Evolutionary conservation across 1,140 invertebrate genomes (phyloP), one percentile per base, ranked within the genome.

Genomic region (Dendrolimus punctatus): DNA sequence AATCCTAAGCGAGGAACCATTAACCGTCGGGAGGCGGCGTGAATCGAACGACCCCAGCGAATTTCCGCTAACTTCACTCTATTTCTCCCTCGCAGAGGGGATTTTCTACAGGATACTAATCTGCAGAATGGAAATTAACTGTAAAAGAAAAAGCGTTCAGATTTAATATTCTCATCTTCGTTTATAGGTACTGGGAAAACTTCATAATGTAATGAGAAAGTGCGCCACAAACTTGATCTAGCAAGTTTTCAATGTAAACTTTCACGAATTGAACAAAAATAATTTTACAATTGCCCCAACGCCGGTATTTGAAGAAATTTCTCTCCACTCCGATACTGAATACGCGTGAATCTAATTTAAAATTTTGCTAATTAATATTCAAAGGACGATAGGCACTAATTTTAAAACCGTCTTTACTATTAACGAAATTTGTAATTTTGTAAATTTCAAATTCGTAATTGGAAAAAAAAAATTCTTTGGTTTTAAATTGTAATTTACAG

Each of bases 71-170:
- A 43, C 47, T 10, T 60, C 55, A 55, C 53, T 54, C 55, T 55
- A 60, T 55, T 52, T 46, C 49, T 60, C 53, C 55, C 53, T 9
- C 57, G n/a, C n/a, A n/a, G 37, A 52, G 46, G 49, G 50, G 53
- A 60, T 55, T 52, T 60, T 53, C 58, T 54, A 55, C 55, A 57
- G 51, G 55, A 61, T 53, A 44, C 42, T 61, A 61, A 61, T 61
- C 59, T 57, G 54, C 55, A 61, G 51, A 61, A 61, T 61, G 59
- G 55, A 61, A 60, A 60, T 61, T 61, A 59, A 51, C 54, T 54
- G 45, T 8, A 52, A 47, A 60, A 46, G 48, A 51, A 51, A 57
- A 48, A 51, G 6, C 4, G n/a, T 9, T 43, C 40, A 42, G 39
- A 40, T 47, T 55, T 40, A 39, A 36, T 40, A 53, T 57, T 42